A percentile compares a stretch with the other conserved stretches of the same genome.
Evolutionary conservation across 2,113 vertebrate genomes (phyloP).

Genomic region (Hassar affinis): DNA sequence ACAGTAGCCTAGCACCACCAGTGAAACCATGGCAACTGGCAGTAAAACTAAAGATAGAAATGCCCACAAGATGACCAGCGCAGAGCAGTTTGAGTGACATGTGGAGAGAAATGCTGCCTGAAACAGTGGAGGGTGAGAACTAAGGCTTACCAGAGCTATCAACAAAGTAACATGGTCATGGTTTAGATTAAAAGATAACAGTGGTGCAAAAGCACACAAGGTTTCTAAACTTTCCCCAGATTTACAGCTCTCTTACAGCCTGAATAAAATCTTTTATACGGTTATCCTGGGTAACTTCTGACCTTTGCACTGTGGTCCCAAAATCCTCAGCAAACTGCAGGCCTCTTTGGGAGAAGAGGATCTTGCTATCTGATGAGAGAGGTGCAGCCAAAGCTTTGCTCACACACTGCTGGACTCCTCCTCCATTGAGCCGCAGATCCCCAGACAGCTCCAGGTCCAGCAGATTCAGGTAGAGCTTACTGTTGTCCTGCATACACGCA

Average conservation of each 20-base stretch:
- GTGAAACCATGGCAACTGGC: background rate
- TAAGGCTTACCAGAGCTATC: background rate
- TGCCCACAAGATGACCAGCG: background rate
- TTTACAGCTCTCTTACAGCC: background rate
- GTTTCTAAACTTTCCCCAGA: background rate
- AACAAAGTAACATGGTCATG: background rate
- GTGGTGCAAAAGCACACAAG: background rate
- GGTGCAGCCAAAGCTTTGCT: conserved; percentile 75
- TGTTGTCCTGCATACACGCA: conserved; percentile 68
- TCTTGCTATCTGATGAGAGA: conserved; percentile 73
- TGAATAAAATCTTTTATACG: background rate
- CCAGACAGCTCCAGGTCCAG: conserved; percentile 79
- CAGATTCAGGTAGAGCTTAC: conserved; percentile 78
- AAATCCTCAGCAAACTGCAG: conserved; percentile 83
- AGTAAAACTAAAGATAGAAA: background rate
- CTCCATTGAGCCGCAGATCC: conserved; percentile 68
- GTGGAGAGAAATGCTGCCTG: background rate
- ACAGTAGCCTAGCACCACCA: background rate
- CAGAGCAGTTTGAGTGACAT: background rate
- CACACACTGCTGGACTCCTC: conserved; percentile 78
- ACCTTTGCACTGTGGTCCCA: conserved; percentile 77
- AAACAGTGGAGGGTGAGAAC: background rate
- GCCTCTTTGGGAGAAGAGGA: conserved; percentile 78
- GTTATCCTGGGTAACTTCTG: background rate
- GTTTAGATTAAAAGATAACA: background rate